phyloP scores from a whole-genome alignment of 2,888 invertebrate species.

The Dynastes maya region DNA sequence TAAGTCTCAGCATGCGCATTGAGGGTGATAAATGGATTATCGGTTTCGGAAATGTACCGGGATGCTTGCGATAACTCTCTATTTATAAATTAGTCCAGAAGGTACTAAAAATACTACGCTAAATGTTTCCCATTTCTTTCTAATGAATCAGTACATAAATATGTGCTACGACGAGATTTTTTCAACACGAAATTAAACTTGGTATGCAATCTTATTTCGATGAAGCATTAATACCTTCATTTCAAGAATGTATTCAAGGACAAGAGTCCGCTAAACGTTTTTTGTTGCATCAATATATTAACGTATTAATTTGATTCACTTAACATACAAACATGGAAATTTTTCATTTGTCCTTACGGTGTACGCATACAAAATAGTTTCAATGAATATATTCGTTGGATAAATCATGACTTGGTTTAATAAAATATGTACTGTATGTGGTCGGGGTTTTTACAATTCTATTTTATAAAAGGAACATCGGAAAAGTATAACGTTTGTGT shows the following conservation, averaged over 20 bases:
- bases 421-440: background rate
- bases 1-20: too few species aligned
- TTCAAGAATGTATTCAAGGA: slow-evolving; percentile 36
- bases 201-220: background rate
- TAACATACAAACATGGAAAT: slow-evolving; percentile 9
- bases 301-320: slow-evolving; percentile 22
- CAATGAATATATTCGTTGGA: slow-evolving; percentile 9
- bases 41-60: too few species aligned
- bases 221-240: background rate
- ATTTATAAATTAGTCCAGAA: too few species aligned
- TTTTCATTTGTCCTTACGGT: slow-evolving; percentile 30
- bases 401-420: slow-evolving; percentile 25
- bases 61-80: too few species aligned
- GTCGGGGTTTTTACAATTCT: background rate
- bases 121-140: slow-evolving; percentile 6
- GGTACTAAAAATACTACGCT: too few species aligned
- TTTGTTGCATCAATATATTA: background rate
- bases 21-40: too few species aligned
- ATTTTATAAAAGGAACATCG: too few species aligned
- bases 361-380: slow-evolving; percentile 37
- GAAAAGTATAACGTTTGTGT: too few species aligned
- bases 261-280: slow-evolving; percentile 9
- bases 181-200: too few species aligned
- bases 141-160: background rate
- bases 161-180: too few species aligned